A percentile compares a stretch with the other conserved stretches of the same genome.
These are phyloP conservation scores for Campoletis raptor DNA, from an alignment of 2,888 invertebrate species.

Conservation along the genomic window DNA sequence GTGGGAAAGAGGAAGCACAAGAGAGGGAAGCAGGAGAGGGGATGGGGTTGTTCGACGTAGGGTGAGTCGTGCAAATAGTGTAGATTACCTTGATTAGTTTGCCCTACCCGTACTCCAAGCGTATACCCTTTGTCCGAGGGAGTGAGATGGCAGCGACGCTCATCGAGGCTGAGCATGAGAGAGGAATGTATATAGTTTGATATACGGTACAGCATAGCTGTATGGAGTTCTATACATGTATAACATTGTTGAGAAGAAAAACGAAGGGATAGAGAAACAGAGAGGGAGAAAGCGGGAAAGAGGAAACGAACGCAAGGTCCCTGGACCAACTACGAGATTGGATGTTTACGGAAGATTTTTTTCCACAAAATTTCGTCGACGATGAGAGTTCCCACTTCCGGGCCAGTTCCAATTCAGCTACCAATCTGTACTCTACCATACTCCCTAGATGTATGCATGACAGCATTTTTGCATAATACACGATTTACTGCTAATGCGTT, in stretches of 20 bases:
- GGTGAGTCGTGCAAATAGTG: conserved; percentile 74
- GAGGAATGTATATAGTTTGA: conserved; percentile 58
- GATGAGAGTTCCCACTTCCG: conserved; percentile 57
- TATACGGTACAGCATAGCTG: conserved; percentile 42
- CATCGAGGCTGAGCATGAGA: conserved; percentile 62
- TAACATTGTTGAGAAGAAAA: conserved; percentile 29
- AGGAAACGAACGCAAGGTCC: conserved; percentile 46
- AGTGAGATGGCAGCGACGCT: conserved; percentile 55
- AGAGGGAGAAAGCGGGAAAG: conserved; percentile 22
- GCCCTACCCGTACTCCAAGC: conserved; percentile 71
- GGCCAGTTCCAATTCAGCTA: conserved; percentile 46
- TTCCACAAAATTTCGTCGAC: conserved; percentile 58
- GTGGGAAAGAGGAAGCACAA: conserved; percentile 2
- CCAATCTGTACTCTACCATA: neutral
- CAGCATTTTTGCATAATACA: neutral
- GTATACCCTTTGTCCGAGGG: conserved; percentile 70
- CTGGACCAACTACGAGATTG: conserved; percentile 69
- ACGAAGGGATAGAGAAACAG: conserved; percentile 23
- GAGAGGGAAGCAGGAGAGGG: conserved; percentile 44
- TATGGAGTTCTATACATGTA: conserved; percentile 13
- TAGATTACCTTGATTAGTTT: conserved; percentile 76
- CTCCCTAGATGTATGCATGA: neutral
- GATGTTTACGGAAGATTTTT: conserved; percentile 72
- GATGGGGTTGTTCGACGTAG: conserved; percentile 46
- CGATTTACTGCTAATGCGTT: neutral